A percentile compares a stretch with the other conserved stretches of the same genome.
These are phyloP conservation scores for Sebastes goodei DNA, from an alignment of 2,797 vertebrate genomes.

Conservation along the genomic window DNA sequence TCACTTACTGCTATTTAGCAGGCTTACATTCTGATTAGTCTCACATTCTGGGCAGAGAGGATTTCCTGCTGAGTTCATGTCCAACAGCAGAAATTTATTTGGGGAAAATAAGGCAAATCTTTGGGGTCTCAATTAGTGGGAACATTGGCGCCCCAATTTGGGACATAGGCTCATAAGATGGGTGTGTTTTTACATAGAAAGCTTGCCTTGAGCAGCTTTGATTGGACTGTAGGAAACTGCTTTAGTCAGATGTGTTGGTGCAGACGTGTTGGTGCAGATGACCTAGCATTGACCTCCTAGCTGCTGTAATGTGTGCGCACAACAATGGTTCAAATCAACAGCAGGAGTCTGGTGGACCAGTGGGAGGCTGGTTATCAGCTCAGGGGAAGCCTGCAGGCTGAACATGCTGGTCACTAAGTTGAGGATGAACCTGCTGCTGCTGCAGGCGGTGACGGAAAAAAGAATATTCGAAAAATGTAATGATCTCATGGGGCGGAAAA, in stretches of 20 bases:
- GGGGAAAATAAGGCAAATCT: constrained; percentile 42
- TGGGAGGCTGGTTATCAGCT: constrained; percentile 42
- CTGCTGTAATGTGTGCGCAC: neutral
- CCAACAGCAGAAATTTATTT: constrained; percentile 23
- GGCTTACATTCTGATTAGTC: constrained; percentile 5
- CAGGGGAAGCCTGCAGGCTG: constrained; percentile 41
- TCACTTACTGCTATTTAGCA: constrained; percentile 18
- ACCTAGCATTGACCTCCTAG: constrained; percentile 25
- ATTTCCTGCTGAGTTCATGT: constrained; percentile 14
- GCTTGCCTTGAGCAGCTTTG: neutral
- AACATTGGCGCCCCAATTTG: neutral
- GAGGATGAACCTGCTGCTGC: constrained; percentile 15
- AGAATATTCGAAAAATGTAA: neutral
- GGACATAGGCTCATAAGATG: neutral
- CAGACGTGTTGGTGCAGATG: neutral
- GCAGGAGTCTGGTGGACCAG: constrained; percentile 27
- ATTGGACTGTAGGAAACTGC: constrained; percentile 2
- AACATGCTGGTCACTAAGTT: constrained; percentile 24
- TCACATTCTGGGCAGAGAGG: constrained; percentile 7
- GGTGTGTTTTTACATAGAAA: constrained; percentile 29
- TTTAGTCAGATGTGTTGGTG: neutral
- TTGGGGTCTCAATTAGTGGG: constrained; percentile 54
- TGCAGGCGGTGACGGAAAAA: neutral
- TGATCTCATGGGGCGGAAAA: neutral
- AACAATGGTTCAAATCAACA: constrained; percentile 38